phyloP scores from a whole-genome alignment of 1,140 invertebrate species.

The Leptinotarsa texana region DNA sequence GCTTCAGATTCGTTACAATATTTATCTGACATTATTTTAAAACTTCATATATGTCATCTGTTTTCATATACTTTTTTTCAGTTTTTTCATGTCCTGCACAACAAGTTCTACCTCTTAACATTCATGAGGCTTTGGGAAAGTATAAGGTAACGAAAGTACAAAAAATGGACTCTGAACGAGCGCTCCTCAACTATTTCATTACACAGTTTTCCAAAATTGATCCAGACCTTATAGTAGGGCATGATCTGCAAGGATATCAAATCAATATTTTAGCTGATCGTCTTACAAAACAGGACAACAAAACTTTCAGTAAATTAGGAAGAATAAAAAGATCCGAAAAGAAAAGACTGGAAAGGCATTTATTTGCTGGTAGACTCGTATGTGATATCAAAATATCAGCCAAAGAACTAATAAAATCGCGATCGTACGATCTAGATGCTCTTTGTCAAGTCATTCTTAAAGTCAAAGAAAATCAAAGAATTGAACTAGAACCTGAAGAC shows the following conservation, averaged over 20 bases:
- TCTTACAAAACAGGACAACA: slow-evolving; percentile 73
- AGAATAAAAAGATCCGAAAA: slow-evolving; percentile 75
- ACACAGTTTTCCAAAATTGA: slow-evolving; percentile 85
- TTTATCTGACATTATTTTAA: too few species aligned
- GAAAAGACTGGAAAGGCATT: slow-evolving; percentile 58
- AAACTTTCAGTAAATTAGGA: slow-evolving; percentile 90
- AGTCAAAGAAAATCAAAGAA: slow-evolving; percentile 69
- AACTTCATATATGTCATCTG: too few species aligned
- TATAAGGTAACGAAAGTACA: slow-evolving; percentile 76
- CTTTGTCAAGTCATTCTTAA: slow-evolving; percentile 76
- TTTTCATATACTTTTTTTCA: slow-evolving; percentile 57
- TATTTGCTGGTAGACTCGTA: slow-evolving; percentile 81
- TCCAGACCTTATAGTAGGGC: slow-evolving; percentile 92
- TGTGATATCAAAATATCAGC: slow-evolving; percentile 94
- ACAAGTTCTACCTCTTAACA: slow-evolving; percentile 79
- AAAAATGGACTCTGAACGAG: slow-evolving; percentile 82
- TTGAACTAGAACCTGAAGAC: slow-evolving; percentile 72
- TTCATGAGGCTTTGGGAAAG: slow-evolving; percentile 65
- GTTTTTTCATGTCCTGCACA: slow-evolving; percentile 79
- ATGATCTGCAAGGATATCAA: slow-evolving; percentile 87
- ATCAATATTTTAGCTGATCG: slow-evolving; percentile 86
- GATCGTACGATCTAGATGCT: slow-evolving; percentile 89
- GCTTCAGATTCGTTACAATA: too few species aligned
- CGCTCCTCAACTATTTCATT: slow-evolving; percentile 81
- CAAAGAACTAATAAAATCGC: slow-evolving; percentile 87